A percentile compares a stretch with the other conserved stretches of the same genome.
Evolutionary conservation across 2,797 vertebrate genomes (phyloP).

Genomic region (Hapalemur alaotrensis): DNA sequence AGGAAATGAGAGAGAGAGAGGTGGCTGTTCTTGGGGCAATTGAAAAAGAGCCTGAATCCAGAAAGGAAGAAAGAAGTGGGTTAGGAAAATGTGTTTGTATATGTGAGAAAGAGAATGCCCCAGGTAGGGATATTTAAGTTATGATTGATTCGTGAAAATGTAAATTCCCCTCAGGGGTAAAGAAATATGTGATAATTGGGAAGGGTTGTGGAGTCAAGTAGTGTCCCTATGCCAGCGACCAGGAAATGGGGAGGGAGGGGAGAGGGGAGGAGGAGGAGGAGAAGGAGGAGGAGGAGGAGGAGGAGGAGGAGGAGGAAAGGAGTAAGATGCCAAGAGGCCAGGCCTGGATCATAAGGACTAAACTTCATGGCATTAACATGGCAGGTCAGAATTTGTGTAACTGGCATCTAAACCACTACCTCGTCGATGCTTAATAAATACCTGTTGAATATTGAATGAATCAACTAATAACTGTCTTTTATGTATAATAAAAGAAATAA

Average conservation of each 20-base stretch:
- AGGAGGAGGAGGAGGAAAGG: background rate
- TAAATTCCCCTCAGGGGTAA: background rate
- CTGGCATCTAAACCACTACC: background rate
- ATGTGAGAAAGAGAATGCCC: background rate
- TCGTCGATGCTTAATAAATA: background rate
- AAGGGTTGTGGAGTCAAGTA: background rate
- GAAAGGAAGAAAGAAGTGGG: background rate
- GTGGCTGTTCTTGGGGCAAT: background rate
- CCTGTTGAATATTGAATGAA: background rate
- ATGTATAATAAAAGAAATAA: background rate
- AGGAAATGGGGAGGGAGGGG: background rate
- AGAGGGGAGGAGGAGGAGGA: background rate
- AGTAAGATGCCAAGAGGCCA: background rate
- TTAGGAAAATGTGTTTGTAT: background rate
- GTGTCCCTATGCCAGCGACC: background rate
- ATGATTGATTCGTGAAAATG: background rate
- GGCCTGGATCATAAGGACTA: background rate
- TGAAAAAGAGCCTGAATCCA: background rate
- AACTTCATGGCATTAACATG: background rate
- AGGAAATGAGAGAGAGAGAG: constrained; percentile 12
- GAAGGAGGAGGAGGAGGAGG: too few relatives aligned
- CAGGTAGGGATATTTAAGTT: background rate
- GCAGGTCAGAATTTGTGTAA: background rate
- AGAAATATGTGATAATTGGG: background rate
- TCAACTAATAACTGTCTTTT: background rate